Percentiles rank a stretch among this genome's conserved stretches.
Evolutionary conservation across 2,888 invertebrate species (phyloP).

Genomic region (Lagria hirta): DNA sequence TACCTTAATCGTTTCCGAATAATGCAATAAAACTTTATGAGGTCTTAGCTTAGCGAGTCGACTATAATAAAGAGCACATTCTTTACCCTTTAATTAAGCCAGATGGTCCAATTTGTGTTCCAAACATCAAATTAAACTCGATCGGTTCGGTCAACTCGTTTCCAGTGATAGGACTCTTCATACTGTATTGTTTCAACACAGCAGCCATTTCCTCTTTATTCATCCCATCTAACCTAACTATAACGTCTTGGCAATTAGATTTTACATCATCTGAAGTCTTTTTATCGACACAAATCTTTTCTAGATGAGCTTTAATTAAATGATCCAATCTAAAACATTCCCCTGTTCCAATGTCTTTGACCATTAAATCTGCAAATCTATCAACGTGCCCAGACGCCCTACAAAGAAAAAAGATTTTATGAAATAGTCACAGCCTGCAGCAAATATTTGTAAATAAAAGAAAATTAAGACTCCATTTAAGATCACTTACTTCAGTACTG

Average conservation of each 20-base stretch:
- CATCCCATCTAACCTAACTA: slow-evolving; percentile 89
- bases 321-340: slow-evolving; percentile 98
- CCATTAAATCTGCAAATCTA: slow-evolving; percentile 98
- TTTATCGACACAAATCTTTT: slow-evolving; percentile 84
- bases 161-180: slow-evolving; percentile 94
- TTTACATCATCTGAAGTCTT: slow-evolving; percentile 71
- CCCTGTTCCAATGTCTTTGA: slow-evolving; percentile 92
- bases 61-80: too few species aligned
- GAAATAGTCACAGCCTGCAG: neutral
- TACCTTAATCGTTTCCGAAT: too few species aligned
- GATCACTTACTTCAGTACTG: slow-evolving; percentile 76
- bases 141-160: slow-evolving; percentile 95
- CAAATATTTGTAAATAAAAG: neutral
- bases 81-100: slow-evolving; percentile 89
- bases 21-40: too few species aligned
- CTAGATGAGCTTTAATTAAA: slow-evolving; percentile 91
- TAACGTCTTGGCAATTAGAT: slow-evolving; percentile 74
- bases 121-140: slow-evolving; percentile 99
- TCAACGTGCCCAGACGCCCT: slow-evolving; percentile 98
- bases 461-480: slow-evolving; percentile 1
- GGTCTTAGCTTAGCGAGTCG: too few species aligned
- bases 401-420: slow-evolving; percentile 38
- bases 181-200: slow-evolving; percentile 82
- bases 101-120: slow-evolving; percentile 95
- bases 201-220: slow-evolving; percentile 84